Conservation (phyloP, 2,888 invertebrate species). For the Pteria penguin region DNA sequence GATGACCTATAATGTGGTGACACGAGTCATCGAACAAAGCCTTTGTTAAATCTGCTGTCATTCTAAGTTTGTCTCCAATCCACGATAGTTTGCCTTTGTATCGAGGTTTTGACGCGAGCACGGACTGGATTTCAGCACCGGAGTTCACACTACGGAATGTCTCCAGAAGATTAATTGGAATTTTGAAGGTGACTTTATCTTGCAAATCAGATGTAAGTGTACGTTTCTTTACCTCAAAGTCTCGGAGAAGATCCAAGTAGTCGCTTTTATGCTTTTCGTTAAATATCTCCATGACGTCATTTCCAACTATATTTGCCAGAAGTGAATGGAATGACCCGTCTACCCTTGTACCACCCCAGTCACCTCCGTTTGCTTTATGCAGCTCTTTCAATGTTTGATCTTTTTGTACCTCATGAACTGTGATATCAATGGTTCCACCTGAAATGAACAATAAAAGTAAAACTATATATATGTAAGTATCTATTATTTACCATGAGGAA, state of each 20-base stretch:
- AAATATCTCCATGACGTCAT: slow-evolving; percentile 4
- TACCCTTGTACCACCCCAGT: no score
- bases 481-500: no score
- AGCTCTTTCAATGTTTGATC: no score
- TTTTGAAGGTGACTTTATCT: slow-evolving; percentile 8
- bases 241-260: slow-evolving; percentile 22
- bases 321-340: no score
- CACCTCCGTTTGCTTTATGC: slow-evolving; percentile 26
- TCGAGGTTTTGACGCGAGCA: not conserved
- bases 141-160: slow-evolving; percentile 13
- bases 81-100: not conserved
- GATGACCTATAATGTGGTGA: slow-evolving; percentile 34
- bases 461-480: no score
- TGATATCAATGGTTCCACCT: no score
- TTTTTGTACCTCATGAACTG: no score
- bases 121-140: no score
- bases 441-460: no score
- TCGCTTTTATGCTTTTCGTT: slow-evolving; percentile 3
- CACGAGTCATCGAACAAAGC: slow-evolving; percentile 43
- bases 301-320: slow-evolving; percentile 7
- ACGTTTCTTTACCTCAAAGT: slow-evolving; percentile 30
- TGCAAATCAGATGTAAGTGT: not conserved
- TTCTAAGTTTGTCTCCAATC: no score
- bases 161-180: slow-evolving; percentile 22
- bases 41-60: no score